Percentiles rank a stretch among this genome's conserved stretches.
Evolutionary conservation across 1,140 invertebrate species (phyloP).

Genomic region (Cotesia chilonis): DNA sequence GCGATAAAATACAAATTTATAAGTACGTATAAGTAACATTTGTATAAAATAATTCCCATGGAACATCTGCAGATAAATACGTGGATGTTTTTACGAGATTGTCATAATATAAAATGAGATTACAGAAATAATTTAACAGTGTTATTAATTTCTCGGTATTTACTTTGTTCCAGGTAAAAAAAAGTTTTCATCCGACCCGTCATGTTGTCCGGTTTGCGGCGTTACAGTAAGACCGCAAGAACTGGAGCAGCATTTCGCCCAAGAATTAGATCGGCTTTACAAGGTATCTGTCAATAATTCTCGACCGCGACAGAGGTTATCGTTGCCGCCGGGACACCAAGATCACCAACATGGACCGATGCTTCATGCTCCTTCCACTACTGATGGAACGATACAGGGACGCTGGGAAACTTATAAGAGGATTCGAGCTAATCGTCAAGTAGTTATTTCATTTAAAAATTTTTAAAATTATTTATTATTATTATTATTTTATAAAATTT

Average conservation of each 20-base stretch:
- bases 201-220: conserved; percentile 83
- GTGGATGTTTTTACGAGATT: too few species aligned
- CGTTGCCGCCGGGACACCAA: conserved; percentile 62
- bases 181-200: conserved; percentile 69
- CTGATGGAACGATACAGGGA: conserved; percentile 74
- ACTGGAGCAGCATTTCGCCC: conserved; percentile 77
- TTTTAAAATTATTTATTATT: too few species aligned
- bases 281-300: conserved; percentile 67
- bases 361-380: conserved; percentile 65
- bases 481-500: too few species aligned
- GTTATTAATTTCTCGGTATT: conserved; percentile 4
- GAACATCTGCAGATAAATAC: too few species aligned
- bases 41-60: too few species aligned
- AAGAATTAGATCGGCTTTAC: conserved; percentile 79
- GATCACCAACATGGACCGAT: conserved; percentile 64
- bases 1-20: too few species aligned
- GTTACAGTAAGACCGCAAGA: conserved; percentile 78
- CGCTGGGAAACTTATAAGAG: conserved; percentile 87
- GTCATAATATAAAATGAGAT: too few species aligned
- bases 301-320: conserved; percentile 62
- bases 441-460: conserved; percentile 64
- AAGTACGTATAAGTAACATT: too few species aligned
- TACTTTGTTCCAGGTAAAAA: conserved; percentile 58
- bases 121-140: too few species aligned
- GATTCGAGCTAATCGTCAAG: conserved; percentile 82